Conservation (phyloP, 2,797 vertebrate genomes). For the Pseudotriccus pelzelni region DNA sequence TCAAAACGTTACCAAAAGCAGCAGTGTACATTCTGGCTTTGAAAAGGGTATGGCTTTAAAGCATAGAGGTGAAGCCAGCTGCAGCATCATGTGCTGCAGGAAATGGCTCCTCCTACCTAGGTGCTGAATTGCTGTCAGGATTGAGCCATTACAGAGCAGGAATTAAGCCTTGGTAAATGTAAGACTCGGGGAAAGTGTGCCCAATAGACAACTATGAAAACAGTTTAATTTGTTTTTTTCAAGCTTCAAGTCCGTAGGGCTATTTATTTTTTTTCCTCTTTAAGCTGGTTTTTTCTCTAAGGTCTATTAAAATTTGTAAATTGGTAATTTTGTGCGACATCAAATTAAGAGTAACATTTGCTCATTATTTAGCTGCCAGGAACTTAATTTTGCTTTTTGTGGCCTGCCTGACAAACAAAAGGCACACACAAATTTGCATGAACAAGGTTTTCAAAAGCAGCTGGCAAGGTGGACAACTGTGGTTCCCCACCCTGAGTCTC, state of each 20-base stretch:
- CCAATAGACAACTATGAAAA: not conserved
- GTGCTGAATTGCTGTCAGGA: rapidly evolving
- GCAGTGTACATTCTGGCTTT: not conserved
- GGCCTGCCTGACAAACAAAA: not conserved
- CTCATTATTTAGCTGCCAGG: conserved; percentile 11
- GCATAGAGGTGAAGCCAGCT: not conserved
- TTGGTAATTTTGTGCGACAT: not conserved
- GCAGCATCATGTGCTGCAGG: rapidly evolving
- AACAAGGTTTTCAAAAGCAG: not conserved
- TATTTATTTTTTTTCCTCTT: not conserved
- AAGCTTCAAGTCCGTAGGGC: not conserved
- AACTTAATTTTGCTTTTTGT: not conserved
- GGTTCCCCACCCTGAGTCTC: not conserved
- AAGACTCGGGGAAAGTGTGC: not conserved
- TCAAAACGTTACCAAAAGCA: not conserved
- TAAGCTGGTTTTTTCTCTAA: not conserved
- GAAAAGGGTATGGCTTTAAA: not conserved
- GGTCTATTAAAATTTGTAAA: not conserved
- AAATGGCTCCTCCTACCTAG: not conserved
- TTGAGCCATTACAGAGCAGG: not conserved
- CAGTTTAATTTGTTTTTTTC: not conserved
- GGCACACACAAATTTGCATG: not conserved
- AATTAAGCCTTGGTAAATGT: not conserved
- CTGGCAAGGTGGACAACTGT: not conserved
- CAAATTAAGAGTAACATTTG: conserved; percentile 14